Percentiles rank a stretch among this genome's conserved stretches.
Conservation (phyloP, 2,888 invertebrate genomes). For the Pandemis cinnamomeana region DNA sequence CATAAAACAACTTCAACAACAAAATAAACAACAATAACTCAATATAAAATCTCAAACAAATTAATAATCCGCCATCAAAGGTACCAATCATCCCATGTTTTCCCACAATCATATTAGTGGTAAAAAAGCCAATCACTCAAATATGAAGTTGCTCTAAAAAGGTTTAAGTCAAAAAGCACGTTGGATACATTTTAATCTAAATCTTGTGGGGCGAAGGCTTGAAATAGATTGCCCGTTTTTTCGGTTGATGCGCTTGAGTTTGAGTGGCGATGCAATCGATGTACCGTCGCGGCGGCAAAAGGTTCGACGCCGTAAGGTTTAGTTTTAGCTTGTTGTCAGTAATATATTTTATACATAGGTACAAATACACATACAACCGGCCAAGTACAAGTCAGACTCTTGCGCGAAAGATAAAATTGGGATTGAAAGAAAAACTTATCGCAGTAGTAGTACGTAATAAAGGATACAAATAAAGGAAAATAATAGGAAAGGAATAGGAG, state of each 20-base stretch:
- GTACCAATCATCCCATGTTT: slow-evolving; percentile 68
- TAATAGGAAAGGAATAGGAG: too few relatives aligned
- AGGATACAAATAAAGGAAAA: too few relatives aligned
- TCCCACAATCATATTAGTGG: slow-evolving; percentile 77
- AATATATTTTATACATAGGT: background rate
- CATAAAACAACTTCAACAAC: slow-evolving; percentile 38
- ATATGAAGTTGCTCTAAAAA: slow-evolving; percentile 53
- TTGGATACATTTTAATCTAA: slow-evolving; percentile 9
- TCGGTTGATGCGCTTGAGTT: slow-evolving; percentile 14
- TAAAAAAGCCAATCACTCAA: slow-evolving; percentile 72
- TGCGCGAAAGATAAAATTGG: too few relatives aligned
- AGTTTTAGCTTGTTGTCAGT: background rate
- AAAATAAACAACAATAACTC: slow-evolving; percentile 65
- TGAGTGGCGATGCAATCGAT: slow-evolving; percentile 29
- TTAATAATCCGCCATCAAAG: slow-evolving; percentile 66
- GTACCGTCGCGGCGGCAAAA: background rate
- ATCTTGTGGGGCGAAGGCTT: slow-evolving; percentile 6
- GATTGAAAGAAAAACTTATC: too few relatives aligned
- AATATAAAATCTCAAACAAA: slow-evolving; percentile 66
- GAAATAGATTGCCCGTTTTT: background rate
- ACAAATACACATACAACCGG: background rate
- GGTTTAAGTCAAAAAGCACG: slow-evolving; percentile 36
- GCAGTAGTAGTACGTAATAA: too few relatives aligned
- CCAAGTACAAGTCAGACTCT: too few relatives aligned
- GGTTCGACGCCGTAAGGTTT: background rate